Evolutionary conservation across 1,140 invertebrate species (phyloP).

Genomic region (Homalodisca vitripennis): DNA sequence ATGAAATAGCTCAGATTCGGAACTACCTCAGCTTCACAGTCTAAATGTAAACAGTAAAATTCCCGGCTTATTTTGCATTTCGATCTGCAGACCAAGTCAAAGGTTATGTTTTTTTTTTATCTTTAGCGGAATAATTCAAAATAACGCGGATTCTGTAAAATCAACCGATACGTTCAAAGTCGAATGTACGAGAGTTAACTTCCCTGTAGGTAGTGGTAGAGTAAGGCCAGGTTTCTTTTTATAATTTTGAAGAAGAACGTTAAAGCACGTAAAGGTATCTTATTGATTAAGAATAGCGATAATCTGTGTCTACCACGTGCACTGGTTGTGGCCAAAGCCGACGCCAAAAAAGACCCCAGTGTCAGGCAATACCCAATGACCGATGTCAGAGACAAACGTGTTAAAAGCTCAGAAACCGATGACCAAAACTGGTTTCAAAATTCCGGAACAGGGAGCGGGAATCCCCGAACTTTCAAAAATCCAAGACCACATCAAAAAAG

Average conservation of each 20-base stretch:
- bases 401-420: not conserved
- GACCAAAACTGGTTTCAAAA: not conserved
- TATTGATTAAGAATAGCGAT: no score
- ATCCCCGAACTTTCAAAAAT: not conserved
- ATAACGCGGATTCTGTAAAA: not conserved
- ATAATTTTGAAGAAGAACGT: not conserved
- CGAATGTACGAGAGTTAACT: no score
- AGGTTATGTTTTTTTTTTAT: not conserved
- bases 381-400: not conserved
- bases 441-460: not conserved
- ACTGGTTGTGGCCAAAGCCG: no score
- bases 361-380: not conserved
- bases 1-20: not conserved
- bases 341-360: no score
- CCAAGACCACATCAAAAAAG: no score
- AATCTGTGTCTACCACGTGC: no score
- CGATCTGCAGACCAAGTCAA: not conserved
- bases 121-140: not conserved
- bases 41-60: not conserved
- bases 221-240: no score
- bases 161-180: no score
- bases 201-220: no score
- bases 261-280: no score
- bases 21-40: no score
- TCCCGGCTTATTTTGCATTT: not conserved